Evolutionary conservation across 2,113 vertebrate genomes (phyloP).

Genomic region (Myiozetetes cayanensis): DNA sequence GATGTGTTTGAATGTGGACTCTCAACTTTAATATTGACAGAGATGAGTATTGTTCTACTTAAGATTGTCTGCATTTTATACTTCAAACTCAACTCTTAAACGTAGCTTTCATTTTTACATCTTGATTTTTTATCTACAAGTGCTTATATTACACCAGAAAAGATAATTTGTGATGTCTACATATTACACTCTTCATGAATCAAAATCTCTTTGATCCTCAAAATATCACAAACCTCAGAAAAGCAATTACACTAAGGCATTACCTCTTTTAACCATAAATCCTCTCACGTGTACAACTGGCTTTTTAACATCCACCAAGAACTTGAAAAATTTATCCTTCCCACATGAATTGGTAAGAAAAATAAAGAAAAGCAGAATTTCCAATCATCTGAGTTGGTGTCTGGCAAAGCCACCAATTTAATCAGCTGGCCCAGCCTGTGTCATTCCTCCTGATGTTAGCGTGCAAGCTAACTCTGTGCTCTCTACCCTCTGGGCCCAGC

Average conservation of each 20-base stretch:
- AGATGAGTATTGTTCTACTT: background rate
- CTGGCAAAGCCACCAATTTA: background rate
- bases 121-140: background rate
- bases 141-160: background rate
- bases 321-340: background rate
- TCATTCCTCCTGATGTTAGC: background rate
- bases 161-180: background rate
- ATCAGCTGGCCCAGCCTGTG: background rate
- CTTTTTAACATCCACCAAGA: background rate
- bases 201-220: background rate
- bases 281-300: accelerated
- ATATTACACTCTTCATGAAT: accelerated
- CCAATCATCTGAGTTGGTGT: background rate
- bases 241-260: background rate
- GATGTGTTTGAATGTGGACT: background rate
- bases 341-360: background rate
- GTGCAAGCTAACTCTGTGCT: background rate
- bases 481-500: background rate
- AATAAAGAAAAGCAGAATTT: background rate
- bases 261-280: background rate
- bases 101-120: background rate
- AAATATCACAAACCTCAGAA: background rate
- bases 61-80: background rate
- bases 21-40: background rate
- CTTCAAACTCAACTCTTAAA: background rate